phyloP scores from a whole-genome alignment of 2,113 vertebrate genomes.

The Ceratotherium simum region DNA sequence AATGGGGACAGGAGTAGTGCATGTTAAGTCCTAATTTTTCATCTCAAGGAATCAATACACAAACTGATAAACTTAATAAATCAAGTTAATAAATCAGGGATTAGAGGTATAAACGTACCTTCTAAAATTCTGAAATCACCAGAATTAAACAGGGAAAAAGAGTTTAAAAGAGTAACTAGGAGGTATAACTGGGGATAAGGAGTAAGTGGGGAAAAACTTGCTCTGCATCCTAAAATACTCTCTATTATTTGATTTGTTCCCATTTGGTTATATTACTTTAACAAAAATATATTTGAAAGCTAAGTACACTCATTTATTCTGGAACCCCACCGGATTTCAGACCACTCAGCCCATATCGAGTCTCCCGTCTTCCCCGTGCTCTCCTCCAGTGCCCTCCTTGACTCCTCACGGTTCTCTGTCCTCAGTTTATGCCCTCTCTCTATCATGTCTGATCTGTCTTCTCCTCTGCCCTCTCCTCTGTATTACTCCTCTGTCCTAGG shows the following conservation, averaged over 20 bases:
- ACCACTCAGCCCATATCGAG: neutral
- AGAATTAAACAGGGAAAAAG: neutral
- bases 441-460: neutral
- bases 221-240: neutral
- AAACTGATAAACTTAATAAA: neutral
- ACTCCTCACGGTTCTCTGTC: neutral
- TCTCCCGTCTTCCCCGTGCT: neutral
- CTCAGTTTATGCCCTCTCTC: neutral
- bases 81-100: neutral
- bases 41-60: neutral
- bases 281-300: neutral
- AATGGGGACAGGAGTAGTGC: neutral
- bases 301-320: neutral
- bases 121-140: conserved; percentile 26
- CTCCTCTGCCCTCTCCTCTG: neutral
- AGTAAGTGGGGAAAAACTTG: neutral
- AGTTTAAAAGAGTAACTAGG: neutral
- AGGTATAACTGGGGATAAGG: neutral
- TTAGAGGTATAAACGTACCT: neutral
- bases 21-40: neutral
- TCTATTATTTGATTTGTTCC: neutral
- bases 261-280: neutral
- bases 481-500: neutral
- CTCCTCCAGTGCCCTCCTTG: neutral
- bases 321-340: neutral